These are phyloP conservation scores for Anagyrus pseudococci DNA, from an alignment of 2,888 invertebrate species.

Conservation along the genomic window DNA sequence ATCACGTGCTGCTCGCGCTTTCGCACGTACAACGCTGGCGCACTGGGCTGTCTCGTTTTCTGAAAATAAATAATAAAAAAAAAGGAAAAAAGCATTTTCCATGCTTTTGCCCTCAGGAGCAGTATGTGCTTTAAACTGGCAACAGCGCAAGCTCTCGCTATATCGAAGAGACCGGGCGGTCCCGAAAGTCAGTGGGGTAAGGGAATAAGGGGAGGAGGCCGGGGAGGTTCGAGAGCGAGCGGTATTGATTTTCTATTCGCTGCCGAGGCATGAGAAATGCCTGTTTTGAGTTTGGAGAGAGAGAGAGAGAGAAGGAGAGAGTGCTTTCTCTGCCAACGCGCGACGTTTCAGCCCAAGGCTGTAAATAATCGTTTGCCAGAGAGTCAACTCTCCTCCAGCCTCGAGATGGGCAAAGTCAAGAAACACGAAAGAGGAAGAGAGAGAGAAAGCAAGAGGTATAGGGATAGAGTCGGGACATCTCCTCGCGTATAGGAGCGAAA, in stretches of 20 bases:
- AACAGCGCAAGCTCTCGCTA: too few species aligned
- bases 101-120: too few species aligned
- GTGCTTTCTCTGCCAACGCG: too few species aligned
- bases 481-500: slow-evolving; percentile 37
- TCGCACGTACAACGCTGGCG: too few species aligned
- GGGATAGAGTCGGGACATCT: not conserved
- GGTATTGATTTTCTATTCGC: slow-evolving; percentile 58
- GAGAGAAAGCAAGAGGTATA: not conserved
- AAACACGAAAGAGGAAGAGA: not conserved
- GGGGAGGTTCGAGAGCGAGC: not conserved
- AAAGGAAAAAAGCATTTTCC: slow-evolving; percentile 30
- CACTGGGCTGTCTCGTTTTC: too few species aligned
- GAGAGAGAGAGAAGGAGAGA: not conserved
- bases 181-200: slow-evolving; percentile 27
- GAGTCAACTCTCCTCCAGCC: too few species aligned
- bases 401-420: too few species aligned
- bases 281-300: slow-evolving; percentile 50
- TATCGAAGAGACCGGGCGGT: too few species aligned
- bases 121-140: too few species aligned
- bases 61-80: not conserved
- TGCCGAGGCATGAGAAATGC: slow-evolving; percentile 55
- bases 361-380: too few species aligned
- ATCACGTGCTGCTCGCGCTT: too few species aligned
- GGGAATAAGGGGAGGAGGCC: not conserved
- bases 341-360: too few species aligned